Base-by-base conservation (phyloP, 1,140 invertebrate genomes). In the Manduca sexta region DNA sequence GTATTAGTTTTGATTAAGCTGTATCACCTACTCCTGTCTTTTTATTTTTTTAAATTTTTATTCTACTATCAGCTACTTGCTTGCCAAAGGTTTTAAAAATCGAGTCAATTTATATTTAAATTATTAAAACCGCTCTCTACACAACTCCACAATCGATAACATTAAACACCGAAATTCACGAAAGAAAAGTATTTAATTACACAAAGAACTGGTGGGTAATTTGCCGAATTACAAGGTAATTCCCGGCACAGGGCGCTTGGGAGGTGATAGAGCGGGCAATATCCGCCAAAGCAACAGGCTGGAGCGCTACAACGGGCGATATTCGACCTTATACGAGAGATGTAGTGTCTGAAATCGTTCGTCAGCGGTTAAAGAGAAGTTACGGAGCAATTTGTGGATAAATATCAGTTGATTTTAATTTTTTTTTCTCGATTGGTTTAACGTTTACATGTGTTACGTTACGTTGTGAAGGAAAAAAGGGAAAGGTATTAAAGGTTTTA, bases 201-300 rank as follows among this genome's bases (percentile, higher is more conserved):
- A 57, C 51, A 43, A 68, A 67, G 62, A 77, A 62, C 54, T 64
- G 51, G 57, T 50, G 60, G 60, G 72, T 78, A 80, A 80, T 80
- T 76, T 75, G 65, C 55, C 64, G 65, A 76, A 72, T 78, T 76
- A 81, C 69, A 73, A 70, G 72, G 71, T 69, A 64, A 76, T 74
- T 72, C 65, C 56, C 67, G 54, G 45, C 63, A 61, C 70, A 67
- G 71, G 64, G 69, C 61, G 58, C 57, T 55, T 39, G 52, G 41
- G 18, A 29, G 49, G 43, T 64, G 71, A 74, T 74, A 64, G 65
- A 73, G 58, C 52, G 63, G 41, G 74, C 65, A 71, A 74, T 78
- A 69, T 80, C 76, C 76, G 74, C 60, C 8, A 37, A 26, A 55
- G 74, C 76, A 80, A 80, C 76, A 80, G 76, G 76, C 76, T 51